Base-by-base conservation (phyloP, 2,797 vertebrate species). In the Mormyrops boulengeri region DNA sequence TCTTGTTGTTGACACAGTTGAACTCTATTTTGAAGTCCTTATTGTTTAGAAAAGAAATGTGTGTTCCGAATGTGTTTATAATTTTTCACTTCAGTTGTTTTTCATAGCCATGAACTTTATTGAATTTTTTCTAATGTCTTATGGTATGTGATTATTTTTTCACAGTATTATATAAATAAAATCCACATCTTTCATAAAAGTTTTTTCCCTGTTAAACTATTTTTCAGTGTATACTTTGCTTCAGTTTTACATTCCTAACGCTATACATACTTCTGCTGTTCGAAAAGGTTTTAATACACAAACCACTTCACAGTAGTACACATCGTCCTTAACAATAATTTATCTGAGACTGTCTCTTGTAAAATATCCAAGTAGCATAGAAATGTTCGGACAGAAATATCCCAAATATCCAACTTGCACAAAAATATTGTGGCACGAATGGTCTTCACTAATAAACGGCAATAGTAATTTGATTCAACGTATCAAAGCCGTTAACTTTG, bases 141-240 rank as follows among this genome's bases (percentile, higher is more conserved):
- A 60, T 87, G 95, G 95, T 96, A 96, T 95, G 95, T 96, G 96
- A 96, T 96, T 96, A 96, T 96, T 96, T 96, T 96, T 96, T 96
- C 96, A 96, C 96, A 96, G 95, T 96, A 96, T 96, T 96, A 95
- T 95, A 95, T 95, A 94, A 96, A 96, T 96, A 96, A 96, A 96
- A 96, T 95, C 82, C 96, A 96, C 96, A 96, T 96, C 96, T 96
- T 96, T 96, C 95, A 95, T 94, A 93, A 93, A 92, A 93, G 14
- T n/a, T 44, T 52, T 73, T 55, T 86, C 85, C 12, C 86, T 87
- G 53, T 60, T 41, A 60, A 87, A 34, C 44, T 52, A 85, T 85
- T 85, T 49, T 85, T 85, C 49, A 57, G 53, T 57, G 50, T 57
- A 57, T 55, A 1, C 14, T 60, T 60, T 30, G 49, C n/a, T 84